Base-by-base conservation (phyloP, 1,140 invertebrate genomes). In the Dermatophagoides farinae region DNA sequence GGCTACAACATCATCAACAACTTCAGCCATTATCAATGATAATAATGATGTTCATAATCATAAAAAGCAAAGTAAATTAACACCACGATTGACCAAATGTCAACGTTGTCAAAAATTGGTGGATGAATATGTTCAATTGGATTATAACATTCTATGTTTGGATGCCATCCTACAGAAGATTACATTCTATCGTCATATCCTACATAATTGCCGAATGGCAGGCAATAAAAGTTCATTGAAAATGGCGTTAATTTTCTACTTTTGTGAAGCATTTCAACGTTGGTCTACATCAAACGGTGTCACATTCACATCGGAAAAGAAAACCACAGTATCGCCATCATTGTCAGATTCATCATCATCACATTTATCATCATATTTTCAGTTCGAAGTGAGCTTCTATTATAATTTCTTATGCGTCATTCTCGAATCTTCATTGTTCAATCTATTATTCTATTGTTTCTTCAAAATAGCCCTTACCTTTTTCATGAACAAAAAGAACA, bases 71-170 rank as follows among this genome's bases (percentile, higher is more conserved):
- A 22, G 25, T 22, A 11, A 16, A 16, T 37, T 46, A 25, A 61
- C 60, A 22, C 59, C 62, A 54, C 43, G 46, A 18, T 40, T 63
- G 37, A 61, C 44, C 20, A 49, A 59, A 39, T 63, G 62, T 54
- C 16, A 12, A 37, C 11, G 46, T n/a, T 63, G 62, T 41, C 12
- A 50, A 16, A 20, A 61, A 54, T 59, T 49, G 18, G 62, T 64
- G n/a, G 62, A 64, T 39, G 51, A 57, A 23, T 64, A 64, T 22
- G 43, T 64, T 18, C 58, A 64, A 57, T 31, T 64, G 38, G 62
- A 64, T 37, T 64, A 50, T 52, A 57, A 61, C 52, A 53, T 64
- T 6, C 53, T 64, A 10, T 39, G 57, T 50, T 37, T 64, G 9
- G 62, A 64, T 40, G 62, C 62, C 8, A 57, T 64, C 43, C 38